Evolutionary conservation across 2,888 invertebrate genomes (phyloP).

Genomic region (Andrena bicolor): DNA sequence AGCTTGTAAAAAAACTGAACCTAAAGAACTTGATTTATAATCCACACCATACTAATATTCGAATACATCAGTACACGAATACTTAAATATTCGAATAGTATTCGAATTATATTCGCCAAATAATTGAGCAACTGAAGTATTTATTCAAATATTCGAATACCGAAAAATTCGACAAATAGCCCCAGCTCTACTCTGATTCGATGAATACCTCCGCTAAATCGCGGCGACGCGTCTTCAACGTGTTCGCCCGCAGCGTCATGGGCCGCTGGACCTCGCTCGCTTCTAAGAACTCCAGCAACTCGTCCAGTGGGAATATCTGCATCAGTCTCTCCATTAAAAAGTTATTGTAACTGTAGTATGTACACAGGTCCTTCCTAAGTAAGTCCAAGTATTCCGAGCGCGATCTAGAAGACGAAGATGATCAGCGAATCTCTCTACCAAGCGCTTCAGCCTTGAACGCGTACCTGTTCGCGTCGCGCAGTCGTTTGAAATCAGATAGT

Average conservation of each 20-base stretch:
- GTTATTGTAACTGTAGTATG: conserved; percentile 98
- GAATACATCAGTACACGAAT: no score
- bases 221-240: conserved; percentile 95
- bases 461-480: conserved; percentile 87
- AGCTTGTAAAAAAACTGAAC: no score
- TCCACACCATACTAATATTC: no score
- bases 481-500: conserved; percentile 91
- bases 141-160: no score
- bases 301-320: conserved; percentile 94
- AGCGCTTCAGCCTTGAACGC: background rate
- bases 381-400: conserved; percentile 93
- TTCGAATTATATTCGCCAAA: no score
- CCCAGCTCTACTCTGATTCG: background rate
- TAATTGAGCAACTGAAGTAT: no score
- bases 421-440: conserved; percentile 83
- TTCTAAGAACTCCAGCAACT: conserved; percentile 97
- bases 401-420: conserved; percentile 85
- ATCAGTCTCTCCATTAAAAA: conserved; percentile 97
- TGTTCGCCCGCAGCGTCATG: conserved; percentile 97
- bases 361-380: conserved; percentile 93
- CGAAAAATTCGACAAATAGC: no score
- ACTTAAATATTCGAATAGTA: no score
- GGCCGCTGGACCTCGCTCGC: conserved; percentile 98
- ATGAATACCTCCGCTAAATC: conserved; percentile 92
- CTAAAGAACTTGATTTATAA: no score